These are phyloP conservation scores for Odobenus rosmarus DNA, from an alignment of 2,113 vertebrate species.

Conservation along the genomic window DNA sequence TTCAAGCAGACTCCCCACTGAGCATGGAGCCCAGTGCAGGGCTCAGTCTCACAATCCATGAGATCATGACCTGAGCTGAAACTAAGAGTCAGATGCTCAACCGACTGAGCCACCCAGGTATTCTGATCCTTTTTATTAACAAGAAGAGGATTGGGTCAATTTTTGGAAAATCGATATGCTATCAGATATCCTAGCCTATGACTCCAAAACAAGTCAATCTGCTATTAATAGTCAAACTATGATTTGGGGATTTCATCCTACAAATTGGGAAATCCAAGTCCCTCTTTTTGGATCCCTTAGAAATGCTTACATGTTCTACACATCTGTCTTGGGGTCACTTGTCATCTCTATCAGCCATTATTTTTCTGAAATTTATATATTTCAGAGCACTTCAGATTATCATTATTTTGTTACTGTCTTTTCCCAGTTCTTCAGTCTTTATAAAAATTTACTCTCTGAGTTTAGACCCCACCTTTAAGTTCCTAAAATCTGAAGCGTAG, in stretches of 20 bases:
- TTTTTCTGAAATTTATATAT: not conserved
- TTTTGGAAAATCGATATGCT: not conserved
- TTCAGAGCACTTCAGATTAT: not conserved
- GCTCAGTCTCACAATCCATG: not conserved
- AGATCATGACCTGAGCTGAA: not conserved
- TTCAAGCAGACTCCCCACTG: not conserved
- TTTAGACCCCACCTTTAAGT: not conserved
- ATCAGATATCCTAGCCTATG: not conserved
- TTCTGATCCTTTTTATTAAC: not conserved
- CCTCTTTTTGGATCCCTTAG: not conserved
- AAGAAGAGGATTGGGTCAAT: not conserved
- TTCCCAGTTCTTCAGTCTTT: not conserved
- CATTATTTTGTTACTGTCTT: not conserved
- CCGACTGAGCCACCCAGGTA: not conserved
- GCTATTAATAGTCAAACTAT: not conserved
- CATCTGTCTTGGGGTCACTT: not conserved
- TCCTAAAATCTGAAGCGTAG: not conserved
- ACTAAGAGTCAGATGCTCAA: not conserved
- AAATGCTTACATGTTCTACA: not conserved
- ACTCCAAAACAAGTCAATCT: not conserved
- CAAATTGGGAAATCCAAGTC: not conserved
- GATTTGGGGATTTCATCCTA: not conserved
- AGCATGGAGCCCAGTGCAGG: not conserved
- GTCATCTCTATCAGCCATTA: not conserved
- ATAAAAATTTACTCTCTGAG: not conserved